A percentile compares a stretch with the other conserved stretches of the same genome.
phyloP scores from a whole-genome alignment of 2,888 invertebrate species.

The Elegia similella region DNA sequence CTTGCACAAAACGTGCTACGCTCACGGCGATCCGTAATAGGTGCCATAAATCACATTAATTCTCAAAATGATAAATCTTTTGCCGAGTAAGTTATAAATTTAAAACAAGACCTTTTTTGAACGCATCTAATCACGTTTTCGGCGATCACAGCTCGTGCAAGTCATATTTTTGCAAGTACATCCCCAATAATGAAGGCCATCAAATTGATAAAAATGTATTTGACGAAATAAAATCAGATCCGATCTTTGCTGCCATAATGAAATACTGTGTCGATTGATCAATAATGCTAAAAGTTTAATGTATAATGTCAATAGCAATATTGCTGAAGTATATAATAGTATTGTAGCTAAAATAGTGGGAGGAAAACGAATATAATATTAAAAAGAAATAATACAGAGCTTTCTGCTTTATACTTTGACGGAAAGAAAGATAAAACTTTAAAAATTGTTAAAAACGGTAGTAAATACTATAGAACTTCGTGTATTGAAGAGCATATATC shows the following conservation, averaged over 20 bases:
- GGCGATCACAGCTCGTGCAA: slow-evolving; percentile 12
- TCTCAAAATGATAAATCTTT: too few species aligned
- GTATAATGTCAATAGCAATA: slow-evolving; percentile 16
- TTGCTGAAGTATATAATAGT: slow-evolving; percentile 15
- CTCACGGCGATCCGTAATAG: neutral
- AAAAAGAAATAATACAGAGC: too few species aligned
- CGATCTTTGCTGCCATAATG: too few species aligned
- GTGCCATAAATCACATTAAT: neutral
- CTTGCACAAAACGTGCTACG: neutral
- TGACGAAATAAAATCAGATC: too few species aligned
- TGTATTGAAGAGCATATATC: neutral
- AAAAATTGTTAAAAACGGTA: neutral
- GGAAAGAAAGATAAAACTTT: neutral
- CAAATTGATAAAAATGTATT: too few species aligned
- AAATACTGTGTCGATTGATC: too few species aligned
- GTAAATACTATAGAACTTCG: neutral
- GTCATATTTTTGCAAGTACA: neutral
- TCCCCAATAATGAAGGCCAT: too few species aligned
- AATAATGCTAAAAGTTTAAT: slow-evolving; percentile 14
- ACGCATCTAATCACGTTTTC: neutral
- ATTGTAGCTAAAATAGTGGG: slow-evolving; percentile 17
- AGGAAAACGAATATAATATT: slow-evolving; percentile 3
- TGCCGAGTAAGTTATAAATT: too few species aligned
- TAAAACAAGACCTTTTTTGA: too few species aligned
- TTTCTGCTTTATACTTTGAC: neutral